These are phyloP conservation scores for Cerceris rybyensis DNA, from an alignment of 2,888 invertebrate species.

Conservation along the genomic window DNA sequence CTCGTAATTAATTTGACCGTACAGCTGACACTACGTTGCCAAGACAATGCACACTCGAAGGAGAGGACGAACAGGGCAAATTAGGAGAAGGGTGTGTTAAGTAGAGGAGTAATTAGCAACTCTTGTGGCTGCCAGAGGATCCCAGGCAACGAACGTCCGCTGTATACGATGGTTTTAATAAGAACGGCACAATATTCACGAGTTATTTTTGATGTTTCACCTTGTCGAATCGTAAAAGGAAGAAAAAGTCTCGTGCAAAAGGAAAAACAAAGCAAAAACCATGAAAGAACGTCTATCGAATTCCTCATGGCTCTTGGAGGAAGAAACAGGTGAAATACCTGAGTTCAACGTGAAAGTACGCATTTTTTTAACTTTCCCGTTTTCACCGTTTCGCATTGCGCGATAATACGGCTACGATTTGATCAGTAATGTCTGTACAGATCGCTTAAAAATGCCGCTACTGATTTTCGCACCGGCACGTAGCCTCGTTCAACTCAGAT, in stretches of 20 bases:
- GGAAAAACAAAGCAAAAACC: too few species aligned
- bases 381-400: conserved; percentile 12
- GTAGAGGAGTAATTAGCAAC: conserved; percentile 43
- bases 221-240: too few species aligned
- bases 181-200: neutral
- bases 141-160: neutral
- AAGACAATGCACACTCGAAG: conserved; percentile 9
- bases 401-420: neutral
- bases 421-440: neutral
- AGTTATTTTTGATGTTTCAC: too few species aligned
- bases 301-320: neutral
- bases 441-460: neutral
- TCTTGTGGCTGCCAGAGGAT: neutral
- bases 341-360: conserved; percentile 12
- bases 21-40: conserved; percentile 32
- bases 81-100: conserved; percentile 16
- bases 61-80: conserved; percentile 6
- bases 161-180: neutral
- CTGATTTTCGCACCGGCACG: too few species aligned
- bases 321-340: conserved; percentile 3
- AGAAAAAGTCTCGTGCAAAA: too few species aligned
- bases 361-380: conserved; percentile 9
- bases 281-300: too few species aligned
- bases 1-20: conserved; percentile 35
- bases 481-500: too few species aligned